Conservation (phyloP, 2,888 invertebrate genomes). For the Stenodera caucasica region DNA sequence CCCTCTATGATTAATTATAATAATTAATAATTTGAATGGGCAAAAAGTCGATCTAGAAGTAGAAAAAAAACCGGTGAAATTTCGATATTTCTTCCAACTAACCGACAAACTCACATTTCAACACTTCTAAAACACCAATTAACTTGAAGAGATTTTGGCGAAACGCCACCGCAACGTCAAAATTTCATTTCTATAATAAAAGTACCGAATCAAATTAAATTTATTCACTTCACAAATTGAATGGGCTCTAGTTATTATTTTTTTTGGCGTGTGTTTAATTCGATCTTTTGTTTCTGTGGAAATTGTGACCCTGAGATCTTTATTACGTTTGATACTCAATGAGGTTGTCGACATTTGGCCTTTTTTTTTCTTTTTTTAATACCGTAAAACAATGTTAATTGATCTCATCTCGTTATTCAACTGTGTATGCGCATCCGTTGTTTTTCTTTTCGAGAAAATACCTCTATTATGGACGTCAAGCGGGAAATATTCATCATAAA, state of each 20-base stretch:
- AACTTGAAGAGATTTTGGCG: background rate
- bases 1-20: background rate
- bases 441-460: background rate
- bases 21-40: background rate
- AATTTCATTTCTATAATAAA: background rate
- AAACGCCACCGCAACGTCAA: background rate
- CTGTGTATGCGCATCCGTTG: background rate
- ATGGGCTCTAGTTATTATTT: background rate
- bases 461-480: background rate
- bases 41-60: background rate
- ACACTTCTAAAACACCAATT: conserved; percentile 4
- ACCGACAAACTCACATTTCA: background rate
- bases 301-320: background rate
- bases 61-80: background rate
- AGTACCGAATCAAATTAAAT: background rate
- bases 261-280: too few relatives aligned
- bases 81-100: background rate
- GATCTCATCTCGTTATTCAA: background rate
- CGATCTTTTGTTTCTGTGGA: too few relatives aligned
- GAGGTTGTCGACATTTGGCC: background rate
- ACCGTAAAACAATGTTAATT: background rate
- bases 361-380: background rate
- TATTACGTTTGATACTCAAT: background rate
- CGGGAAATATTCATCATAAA: conserved; percentile 28
- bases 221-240: background rate